Base-by-base conservation (phyloP, 2,113 vertebrate genomes). In the Nannobrachium achirus region DNA sequence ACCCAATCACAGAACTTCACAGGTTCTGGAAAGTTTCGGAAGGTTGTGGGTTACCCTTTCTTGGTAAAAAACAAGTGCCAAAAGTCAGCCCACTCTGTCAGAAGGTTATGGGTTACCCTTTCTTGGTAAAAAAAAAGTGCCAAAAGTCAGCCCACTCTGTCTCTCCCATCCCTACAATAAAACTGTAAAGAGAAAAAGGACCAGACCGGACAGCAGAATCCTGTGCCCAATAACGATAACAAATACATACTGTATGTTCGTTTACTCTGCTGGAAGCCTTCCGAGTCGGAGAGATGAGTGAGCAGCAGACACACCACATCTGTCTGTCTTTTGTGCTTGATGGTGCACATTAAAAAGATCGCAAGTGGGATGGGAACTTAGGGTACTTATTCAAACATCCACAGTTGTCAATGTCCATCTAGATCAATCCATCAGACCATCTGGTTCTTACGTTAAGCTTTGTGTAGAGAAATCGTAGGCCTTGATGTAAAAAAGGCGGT, bases 321-420 rank as follows among this genome's bases (percentile, higher is more conserved):
- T 58, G 66, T 53, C 50, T 69, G 13, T 69, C 16, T 60, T 76
- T 56, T 59, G 15, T 45, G 33, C 25, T 48, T 16, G 20, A 74
- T 11, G n/a, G 19, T 66, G 11, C 67, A 19, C 48, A 74, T 20
- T 57, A 51, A 66, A 53, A 33, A 33, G 25, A 33, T 61, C 56
- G 57, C 48, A 63, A 67, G 63, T 1, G 45, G 63, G 33, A 39
- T 39, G 56, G 67, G 63, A 75, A 79, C 25, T 18, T 2, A 19
- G 60, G 62, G n/a, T 38, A 56, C 57, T 75, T 65, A 64, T 64
- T 68, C 49, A 74, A 73, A 81, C 53, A 63, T 79, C 25, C 58
- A 71, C 58, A 71, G 66, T 57, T 46, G 75, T 69, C 71, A 50
- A 63, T 19, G 68, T 63, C 71, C 7, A 62, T 80, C 72, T 19